Conservation (phyloP, 2,113 vertebrate species). For the Apus apus region DNA sequence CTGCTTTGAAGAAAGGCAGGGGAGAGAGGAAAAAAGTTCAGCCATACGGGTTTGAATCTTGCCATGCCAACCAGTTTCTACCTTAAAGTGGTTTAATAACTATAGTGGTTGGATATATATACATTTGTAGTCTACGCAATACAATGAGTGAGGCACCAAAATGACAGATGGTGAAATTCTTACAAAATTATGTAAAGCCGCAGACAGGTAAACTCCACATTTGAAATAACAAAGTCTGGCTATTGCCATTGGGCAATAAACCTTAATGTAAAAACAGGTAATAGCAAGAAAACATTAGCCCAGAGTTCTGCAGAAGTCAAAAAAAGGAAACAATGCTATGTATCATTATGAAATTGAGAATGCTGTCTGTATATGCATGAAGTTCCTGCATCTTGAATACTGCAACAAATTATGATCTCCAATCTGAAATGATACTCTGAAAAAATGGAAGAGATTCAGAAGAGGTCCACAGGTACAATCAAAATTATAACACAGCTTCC, state of each 20-base stretch:
- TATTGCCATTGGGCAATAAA: neutral
- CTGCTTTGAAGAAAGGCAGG: neutral
- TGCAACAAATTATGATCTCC: neutral
- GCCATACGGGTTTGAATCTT: neutral
- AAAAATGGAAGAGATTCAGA: neutral
- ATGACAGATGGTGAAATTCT: neutral
- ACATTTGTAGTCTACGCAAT: neutral
- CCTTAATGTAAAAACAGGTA: neutral
- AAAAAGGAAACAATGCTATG: neutral
- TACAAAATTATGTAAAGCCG: neutral
- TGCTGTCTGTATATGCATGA: neutral
- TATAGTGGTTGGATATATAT: neutral
- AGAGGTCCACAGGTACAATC: neutral
- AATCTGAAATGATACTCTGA: neutral
- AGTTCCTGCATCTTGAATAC: neutral
- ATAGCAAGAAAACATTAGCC: neutral
- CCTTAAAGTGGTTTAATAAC: neutral
- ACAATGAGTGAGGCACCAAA: neutral
- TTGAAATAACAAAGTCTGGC: neutral
- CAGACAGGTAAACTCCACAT: rapidly evolving
- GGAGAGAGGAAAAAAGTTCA: neutral
- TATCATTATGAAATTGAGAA: neutral
- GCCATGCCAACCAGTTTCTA: neutral
- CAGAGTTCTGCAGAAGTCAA: neutral
- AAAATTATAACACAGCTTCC: neutral